Base-by-base conservation (phyloP, 1,140 invertebrate genomes). In the Monochamus saltuarius region DNA sequence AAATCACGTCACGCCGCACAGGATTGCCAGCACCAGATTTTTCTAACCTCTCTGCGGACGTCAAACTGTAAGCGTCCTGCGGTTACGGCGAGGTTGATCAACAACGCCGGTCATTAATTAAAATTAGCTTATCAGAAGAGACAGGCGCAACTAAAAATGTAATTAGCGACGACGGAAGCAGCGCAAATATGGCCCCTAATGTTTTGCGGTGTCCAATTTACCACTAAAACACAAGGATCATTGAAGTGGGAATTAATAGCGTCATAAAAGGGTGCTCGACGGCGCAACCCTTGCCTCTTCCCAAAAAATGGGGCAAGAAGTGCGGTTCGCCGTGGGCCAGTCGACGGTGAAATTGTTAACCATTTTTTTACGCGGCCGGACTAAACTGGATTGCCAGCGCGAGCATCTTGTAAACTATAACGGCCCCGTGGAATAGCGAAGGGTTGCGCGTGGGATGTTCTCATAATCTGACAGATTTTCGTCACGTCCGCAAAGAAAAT, bases 231-330 rank as follows among this genome's bases (percentile, higher is more conserved):
- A 17, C 45, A 7, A 11, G 9, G 45, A 47, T 47, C 45, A 29
- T 29, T 47, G 17, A 47, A 47, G 45, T 22, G 45, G 45, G 17
- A 19, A 47, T 47, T 47, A 47, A 47, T 47, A 16, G 29, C 45
- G 17, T 19, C 45, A 47, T 47, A 47, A 47, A 47, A 47, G 45
- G 45, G 17, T 19, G 45, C 19, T 43, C 45, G 45, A 47, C 19
- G 45, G 8, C 45, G 45, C 45, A 47, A 47, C 45, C 45, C 45
- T 47, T 47, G 14, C 39, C 39, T 11, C 39, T 6, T 16, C 29
- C 17, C 45, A 47, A 47, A 47, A 47, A 47, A 29, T 47, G 45
- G 17, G 17, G 17, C 17, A 47, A 22, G 29, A 7, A 47, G 29
- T 29, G 14, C n/a, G 45, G 17, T 11, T 47, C 16, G 22, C 2